Base-by-base conservation (phyloP, 1,140 invertebrate species). In the Kradibia gibbosae region DNA sequence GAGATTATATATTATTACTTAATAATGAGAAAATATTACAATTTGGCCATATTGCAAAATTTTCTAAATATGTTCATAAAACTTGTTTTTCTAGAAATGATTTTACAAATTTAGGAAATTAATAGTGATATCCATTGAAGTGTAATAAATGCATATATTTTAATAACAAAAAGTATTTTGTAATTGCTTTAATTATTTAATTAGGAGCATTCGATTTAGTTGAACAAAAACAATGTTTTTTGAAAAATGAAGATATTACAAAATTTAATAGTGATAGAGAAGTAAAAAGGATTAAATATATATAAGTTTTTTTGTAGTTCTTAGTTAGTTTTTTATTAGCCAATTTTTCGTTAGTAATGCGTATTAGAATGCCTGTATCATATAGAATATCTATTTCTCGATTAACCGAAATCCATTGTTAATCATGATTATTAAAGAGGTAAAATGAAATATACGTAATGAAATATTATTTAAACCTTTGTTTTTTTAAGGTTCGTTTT, bases 281-380 rank as follows among this genome's bases (percentile, higher is more conserved):
- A 31, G n/a, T 10, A 50, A 11, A n/a, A n/a, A n/a, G n/a, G n/a
- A n/a, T n/a, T n/a, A n/a, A n/a, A n/a, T n/a, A n/a, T n/a, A n/a
- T n/a, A n/a, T n/a, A n/a, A n/a, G n/a, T n/a, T n/a, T n/a, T n/a
- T n/a, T n/a, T n/a, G n/a, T n/a, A n/a, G n/a, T n/a, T n/a, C n/a
- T n/a, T n/a, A n/a, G n/a, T n/a, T n/a, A n/a, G n/a, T n/a, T n/a
- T n/a, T n/a, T 77, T 53, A 57, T 25, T 36, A 50, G 62, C 77
- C 74, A 50, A 81, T 81, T 65, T 71, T 60, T 81, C 20, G 72
- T 55, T 75, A 36, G 5, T 42, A 8, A 57, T 31, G 36, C 36
- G 31, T 74, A 81, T 70, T 70, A 36, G 57, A 0, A 39, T 81
- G 62, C 34, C n/a, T 50, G 11, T 13, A 50, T 45, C 74, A 50